phyloP scores from a whole-genome alignment of 1,140 invertebrate genomes.

The Drosophila guanche region DNA sequence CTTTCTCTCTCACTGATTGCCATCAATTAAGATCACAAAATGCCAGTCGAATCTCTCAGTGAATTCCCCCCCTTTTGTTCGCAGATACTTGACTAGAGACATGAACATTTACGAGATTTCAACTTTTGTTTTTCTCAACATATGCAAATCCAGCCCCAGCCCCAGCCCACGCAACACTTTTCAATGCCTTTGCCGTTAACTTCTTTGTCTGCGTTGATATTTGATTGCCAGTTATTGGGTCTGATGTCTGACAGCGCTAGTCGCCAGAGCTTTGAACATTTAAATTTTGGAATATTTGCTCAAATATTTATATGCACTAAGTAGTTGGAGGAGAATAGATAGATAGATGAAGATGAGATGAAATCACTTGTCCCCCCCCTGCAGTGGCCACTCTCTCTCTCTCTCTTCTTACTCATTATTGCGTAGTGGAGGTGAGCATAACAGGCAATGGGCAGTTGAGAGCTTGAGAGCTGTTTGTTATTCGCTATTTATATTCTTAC shows the following conservation, averaged over 20 bases:
- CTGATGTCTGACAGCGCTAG: constrained; percentile 28
- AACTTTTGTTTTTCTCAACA: constrained; percentile 28
- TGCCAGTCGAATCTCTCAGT: constrained; percentile 39
- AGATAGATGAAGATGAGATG: neutral
- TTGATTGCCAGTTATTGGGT: constrained; percentile 2
- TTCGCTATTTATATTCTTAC: too few species aligned
- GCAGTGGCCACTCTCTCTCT: neutral
- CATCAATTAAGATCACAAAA: constrained; percentile 77
- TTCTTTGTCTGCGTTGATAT: constrained; percentile 5
- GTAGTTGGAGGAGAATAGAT: constrained; percentile 14
- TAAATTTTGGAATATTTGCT: constrained; percentile 49
- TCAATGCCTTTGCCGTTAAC: neutral
- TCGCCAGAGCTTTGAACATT: constrained; percentile 26
- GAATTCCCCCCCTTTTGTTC: constrained; percentile 23
- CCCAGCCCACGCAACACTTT: constrained; percentile 3
- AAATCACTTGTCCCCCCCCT: neutral
- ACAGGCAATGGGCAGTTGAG: too few species aligned
- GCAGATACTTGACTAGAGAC: neutral
- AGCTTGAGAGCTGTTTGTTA: too few species aligned
- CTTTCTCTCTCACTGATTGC: constrained; percentile 52
- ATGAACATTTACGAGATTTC: constrained; percentile 15
- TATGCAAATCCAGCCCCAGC: constrained; percentile 37
- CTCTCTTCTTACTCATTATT: too few species aligned
- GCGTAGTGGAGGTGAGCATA: too few species aligned
- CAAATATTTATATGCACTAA: constrained; percentile 56